These are phyloP conservation scores for Phaenicophaeus curvirostris DNA, from an alignment of 2,797 vertebrate species.

Conservation along the genomic window DNA sequence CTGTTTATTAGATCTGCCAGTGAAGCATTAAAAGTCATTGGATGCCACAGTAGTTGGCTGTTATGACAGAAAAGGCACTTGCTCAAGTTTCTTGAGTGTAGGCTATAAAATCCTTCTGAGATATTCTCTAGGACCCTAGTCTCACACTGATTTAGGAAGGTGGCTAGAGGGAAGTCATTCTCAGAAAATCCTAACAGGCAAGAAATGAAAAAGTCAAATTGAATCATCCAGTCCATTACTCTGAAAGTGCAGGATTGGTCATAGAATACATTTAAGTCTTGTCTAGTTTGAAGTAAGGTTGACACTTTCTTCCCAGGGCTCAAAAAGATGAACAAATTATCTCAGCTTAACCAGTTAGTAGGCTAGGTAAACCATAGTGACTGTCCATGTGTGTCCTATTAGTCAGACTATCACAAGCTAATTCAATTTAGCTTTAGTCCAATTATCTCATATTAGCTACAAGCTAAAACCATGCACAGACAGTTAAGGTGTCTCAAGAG, in stretches of 20 bases:
- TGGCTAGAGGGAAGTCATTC: neutral
- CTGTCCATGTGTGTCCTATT: neutral
- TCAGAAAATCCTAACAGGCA: neutral
- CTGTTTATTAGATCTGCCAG: neutral
- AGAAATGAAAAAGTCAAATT: neutral
- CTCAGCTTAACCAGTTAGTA: neutral
- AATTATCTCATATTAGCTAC: slow-evolving; percentile 15
- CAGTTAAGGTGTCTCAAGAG: neutral
- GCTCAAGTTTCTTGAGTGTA: neutral
- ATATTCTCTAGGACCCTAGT: rapidly evolving
- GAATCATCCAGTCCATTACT: neutral
- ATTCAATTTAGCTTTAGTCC: slow-evolving; percentile 20
- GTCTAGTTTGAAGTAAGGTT: neutral
- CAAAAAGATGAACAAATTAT: neutral
- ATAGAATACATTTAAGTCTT: neutral
- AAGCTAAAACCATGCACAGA: neutral
- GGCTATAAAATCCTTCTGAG: neutral
- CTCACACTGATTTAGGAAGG: neutral
- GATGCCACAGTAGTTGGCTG: neutral
- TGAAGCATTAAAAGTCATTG: neutral
- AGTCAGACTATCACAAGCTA: neutral
- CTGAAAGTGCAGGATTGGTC: neutral
- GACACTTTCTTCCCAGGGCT: neutral
- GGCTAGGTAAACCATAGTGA: neutral
- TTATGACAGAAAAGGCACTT: neutral